Evolutionary conservation across 2,113 vertebrate species (phyloP), one percentile per base, ranked within the genome.

Genomic region (Ctenomys sociabilis): DNA sequence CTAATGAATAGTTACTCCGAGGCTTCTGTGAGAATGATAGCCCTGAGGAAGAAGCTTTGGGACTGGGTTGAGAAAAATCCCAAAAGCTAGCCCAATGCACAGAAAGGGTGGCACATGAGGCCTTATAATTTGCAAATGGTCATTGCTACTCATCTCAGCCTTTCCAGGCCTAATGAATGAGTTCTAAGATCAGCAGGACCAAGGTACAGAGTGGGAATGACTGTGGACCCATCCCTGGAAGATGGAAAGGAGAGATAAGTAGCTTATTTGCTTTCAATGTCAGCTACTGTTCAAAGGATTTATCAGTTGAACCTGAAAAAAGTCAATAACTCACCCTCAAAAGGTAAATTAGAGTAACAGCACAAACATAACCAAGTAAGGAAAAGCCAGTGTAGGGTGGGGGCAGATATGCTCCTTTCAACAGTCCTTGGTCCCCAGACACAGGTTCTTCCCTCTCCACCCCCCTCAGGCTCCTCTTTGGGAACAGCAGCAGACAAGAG

Each of bases 321-420:
- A 97, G 95, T 97, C 96, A 88, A 91, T 97, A 97, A 98, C 85
- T 97, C 96, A 94, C 81, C 93, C 96, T 98, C 57, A 24, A 80
- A 88, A 68, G 89, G 91, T 96, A 72, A 81, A 0, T 81, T 93
- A 95, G 90, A 93, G 96, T 95, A 93, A 95, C 49, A 94, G 92
- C 84, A 95, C 91, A 97, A 97, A 98, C 68, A 87, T 93, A 97
- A 97, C 93, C 96, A 94, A 97, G 90, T 32, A 96, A 93, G 96
- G 97, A 96, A 98, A 98, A 97, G 88, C 97, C 94, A 90, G 84
- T 77, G 92, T 78, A 85, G 83, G 95, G 93, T 64, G 89, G 10
- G 43, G 43, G 83, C 37, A 86, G 81, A 28, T 61, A 78, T 11
- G 24, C 40, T 81, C 84, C 93, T 75, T 84, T 93, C 45, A 84